phyloP scores from a whole-genome alignment of 30 jellyfish, hydroid and myxozoan species.

The Aurelia coerulea region DNA sequence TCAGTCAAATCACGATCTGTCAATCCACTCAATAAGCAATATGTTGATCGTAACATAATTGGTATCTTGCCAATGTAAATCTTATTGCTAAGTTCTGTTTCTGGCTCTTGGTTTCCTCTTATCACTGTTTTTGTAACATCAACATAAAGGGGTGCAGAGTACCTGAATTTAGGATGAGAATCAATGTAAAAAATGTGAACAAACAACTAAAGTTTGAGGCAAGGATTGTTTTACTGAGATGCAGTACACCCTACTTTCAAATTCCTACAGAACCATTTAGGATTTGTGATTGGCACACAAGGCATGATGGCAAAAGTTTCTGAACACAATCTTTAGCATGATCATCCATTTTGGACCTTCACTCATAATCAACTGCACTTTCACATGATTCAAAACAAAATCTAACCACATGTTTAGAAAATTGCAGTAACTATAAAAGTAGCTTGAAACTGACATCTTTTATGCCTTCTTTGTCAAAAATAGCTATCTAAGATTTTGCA shows the following conservation, averaged over 20 bases:
- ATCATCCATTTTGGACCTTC: too few species aligned
- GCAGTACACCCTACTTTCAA: too few species aligned
- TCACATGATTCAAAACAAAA: not conserved
- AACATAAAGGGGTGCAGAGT: constrained; percentile 98
- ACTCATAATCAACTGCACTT: not conserved
- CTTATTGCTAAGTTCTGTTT: constrained; percentile 89
- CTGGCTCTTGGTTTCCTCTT: constrained; percentile 89
- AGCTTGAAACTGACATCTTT: too few species aligned
- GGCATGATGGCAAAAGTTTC: too few species aligned
- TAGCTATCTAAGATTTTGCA: too few species aligned
- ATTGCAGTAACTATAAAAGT: not conserved
- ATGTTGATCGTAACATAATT: constrained; percentile 97
- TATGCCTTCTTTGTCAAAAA: too few species aligned
- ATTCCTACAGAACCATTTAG: too few species aligned
- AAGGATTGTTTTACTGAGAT: too few species aligned
- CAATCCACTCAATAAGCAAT: constrained; percentile 88
- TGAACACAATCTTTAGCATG: too few species aligned
- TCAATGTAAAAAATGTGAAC: not conserved
- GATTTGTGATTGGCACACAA: too few species aligned
- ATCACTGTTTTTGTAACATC: constrained; percentile 95
- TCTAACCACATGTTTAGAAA: not conserved
- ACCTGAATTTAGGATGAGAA: constrained; percentile 47
- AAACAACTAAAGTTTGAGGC: not conserved
- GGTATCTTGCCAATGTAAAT: constrained; percentile 99
- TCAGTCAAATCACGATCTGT: constrained; percentile 98